Conservation (phyloP, 2,888 invertebrate genomes). For the Coecobrya sp. region DNA sequence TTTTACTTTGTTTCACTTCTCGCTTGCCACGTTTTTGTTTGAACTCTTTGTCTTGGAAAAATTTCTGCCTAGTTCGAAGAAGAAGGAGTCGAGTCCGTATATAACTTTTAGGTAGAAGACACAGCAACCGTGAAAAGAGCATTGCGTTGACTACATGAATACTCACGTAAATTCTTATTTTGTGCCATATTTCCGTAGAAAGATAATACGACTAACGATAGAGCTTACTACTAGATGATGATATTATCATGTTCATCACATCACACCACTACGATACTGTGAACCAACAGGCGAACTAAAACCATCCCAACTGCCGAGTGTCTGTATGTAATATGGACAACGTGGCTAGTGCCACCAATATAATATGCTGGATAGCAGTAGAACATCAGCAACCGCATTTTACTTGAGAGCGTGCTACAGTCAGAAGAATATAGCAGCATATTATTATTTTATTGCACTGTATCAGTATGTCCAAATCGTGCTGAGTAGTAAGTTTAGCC, state of each 20-base stretch:
- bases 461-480: constrained; percentile 14
- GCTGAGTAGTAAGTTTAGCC: constrained; percentile 28
- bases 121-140: constrained; percentile 26
- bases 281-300: background rate
- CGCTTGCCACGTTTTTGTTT: constrained; percentile 29
- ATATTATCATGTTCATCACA: constrained; percentile 55
- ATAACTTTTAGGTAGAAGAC: background rate
- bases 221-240: background rate
- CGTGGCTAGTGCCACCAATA: background rate
- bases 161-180: constrained; percentile 30
- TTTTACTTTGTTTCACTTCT: constrained; percentile 22
- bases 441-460: constrained; percentile 20
- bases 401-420: background rate
- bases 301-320: background rate
- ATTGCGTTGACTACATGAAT: background rate
- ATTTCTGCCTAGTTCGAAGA: background rate
- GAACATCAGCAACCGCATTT: background rate
- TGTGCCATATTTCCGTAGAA: constrained; percentile 42
- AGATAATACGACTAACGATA: constrained; percentile 39
- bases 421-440: background rate
- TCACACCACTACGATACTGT: background rate
- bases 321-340: background rate
- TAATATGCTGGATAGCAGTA: background rate
- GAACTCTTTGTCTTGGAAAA: constrained; percentile 31
- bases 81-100: background rate